Evolutionary conservation across 2,113 vertebrate species (phyloP).

Genomic region (Meles meles): DNA sequence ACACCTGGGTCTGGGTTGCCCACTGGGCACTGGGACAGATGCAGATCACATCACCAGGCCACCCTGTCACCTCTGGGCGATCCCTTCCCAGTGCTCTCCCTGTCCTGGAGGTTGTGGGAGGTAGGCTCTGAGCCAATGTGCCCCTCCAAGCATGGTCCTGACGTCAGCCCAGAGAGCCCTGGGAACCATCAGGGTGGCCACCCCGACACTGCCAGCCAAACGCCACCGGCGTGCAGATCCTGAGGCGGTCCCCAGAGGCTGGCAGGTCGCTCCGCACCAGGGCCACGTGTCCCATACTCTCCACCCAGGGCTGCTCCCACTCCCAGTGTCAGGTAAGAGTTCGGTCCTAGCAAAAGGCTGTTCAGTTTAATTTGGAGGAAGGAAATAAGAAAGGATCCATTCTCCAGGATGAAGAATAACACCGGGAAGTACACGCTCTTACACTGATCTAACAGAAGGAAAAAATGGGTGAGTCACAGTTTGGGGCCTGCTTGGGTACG

Average conservation of each 20-base stretch:
- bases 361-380: not conserved
- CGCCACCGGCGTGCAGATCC: not conserved
- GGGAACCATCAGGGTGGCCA: not conserved
- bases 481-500: not conserved
- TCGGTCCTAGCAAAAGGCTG: not conserved
- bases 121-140: not conserved
- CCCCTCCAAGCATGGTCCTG: not conserved
- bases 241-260: not conserved
- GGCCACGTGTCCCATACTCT: not conserved
- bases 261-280: not conserved
- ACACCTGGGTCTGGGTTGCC: not conserved
- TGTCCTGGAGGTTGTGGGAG: not conserved
- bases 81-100: not conserved
- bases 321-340: not conserved
- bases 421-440: not conserved
- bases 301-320: not conserved
- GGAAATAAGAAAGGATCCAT: not conserved
- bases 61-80: not conserved
- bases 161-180: not conserved
- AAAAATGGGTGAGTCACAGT: not conserved
- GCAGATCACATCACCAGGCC: not conserved
- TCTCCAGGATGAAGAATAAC: not conserved
- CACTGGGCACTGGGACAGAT: not conserved
- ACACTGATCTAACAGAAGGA: not conserved
- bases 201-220: no score